Evolutionary conservation across 2,888 invertebrate genomes (phyloP).

Genomic region (Willowsia nigromaculata): DNA sequence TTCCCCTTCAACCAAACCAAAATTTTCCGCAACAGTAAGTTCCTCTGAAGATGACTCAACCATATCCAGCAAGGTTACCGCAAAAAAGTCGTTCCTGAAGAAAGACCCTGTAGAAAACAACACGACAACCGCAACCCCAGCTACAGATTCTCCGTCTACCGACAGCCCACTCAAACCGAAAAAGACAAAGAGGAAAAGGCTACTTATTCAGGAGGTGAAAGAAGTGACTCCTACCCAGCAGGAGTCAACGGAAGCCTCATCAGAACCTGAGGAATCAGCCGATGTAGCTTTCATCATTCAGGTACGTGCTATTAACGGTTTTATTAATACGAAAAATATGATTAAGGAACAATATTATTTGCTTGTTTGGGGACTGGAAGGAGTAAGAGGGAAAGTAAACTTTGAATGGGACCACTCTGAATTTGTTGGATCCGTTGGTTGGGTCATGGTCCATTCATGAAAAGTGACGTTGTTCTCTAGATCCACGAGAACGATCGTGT

Average conservation of each 20-base stretch:
- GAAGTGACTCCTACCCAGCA: conserved; percentile 78
- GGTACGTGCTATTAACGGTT: conserved; percentile 79
- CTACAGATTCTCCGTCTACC: neutral
- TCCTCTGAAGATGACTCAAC: conserved; percentile 21
- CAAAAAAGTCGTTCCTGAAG: neutral
- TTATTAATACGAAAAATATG: neutral
- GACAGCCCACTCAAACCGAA: conserved; percentile 63
- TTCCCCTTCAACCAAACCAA: conserved; percentile 18
- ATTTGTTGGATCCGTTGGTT: conserved; percentile 78
- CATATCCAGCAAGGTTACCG: neutral
- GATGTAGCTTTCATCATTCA: conserved; percentile 85
- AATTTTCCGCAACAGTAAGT: neutral
- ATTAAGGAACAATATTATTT: too few relatives aligned
- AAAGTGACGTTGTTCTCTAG: conserved; percentile 84
- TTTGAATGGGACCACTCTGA: conserved; percentile 78
- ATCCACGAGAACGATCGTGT: conserved; percentile 86
- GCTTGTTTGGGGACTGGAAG: neutral
- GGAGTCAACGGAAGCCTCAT: conserved; percentile 75
- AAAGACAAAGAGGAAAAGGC: conserved; percentile 78
- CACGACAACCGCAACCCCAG: neutral
- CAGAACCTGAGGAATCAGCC: conserved; percentile 81
- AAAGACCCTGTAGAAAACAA: conserved; percentile 22
- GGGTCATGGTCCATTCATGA: conserved; percentile 84
- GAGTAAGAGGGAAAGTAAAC: conserved; percentile 36
- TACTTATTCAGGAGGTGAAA: conserved; percentile 79